Base-by-base conservation (phyloP, 2,888 invertebrate genomes). In the Automeris io region DNA sequence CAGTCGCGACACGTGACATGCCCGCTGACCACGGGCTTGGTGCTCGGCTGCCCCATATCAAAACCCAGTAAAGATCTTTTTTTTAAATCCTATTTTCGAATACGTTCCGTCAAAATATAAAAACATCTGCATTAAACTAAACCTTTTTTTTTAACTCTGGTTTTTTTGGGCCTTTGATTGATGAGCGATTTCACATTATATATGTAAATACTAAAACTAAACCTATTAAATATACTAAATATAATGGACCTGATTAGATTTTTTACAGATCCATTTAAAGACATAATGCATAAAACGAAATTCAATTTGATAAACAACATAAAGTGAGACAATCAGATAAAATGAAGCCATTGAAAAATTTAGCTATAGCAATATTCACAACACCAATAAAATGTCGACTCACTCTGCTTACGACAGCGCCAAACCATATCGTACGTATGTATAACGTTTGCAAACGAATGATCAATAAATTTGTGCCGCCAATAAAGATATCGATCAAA, bases 401-500 rank as follows among this genome's bases (percentile, higher is more conserved):
- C 69, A 70, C 56, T 68, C 65, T 64, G 61, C 68, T 77, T 76
- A 74, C 76, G 74, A 76, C 80, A 75, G 69, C 23, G 57, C 67
- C 65, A 62, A 18, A 42, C 71, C 69, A 76, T 74, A 80, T 80
- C 79, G 77, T 74, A 70, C 71, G 72, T 72, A 68, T 73, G 57
- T 41, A 61, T 63, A 69, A 66, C 70, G 73, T 79, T 80, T 81
- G 79, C 69, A 74, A 80, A 78, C 77, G 81, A 83, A 82, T 81
- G 72, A 71, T 78, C 82, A 81, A 85, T 85, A 86, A 86, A 83
- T 83, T 80, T 77, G 71, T 69, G 65, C 76, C 67, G 71, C 76
- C 81, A 79, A 79, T 85, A 82, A 86, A 85, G 86, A 86, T 86
- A 85, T 83, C 78, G 83, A 86, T 86, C 86, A 85, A 86, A 86